These are phyloP conservation scores for Clarias magur DNA, from an alignment of 2,113 vertebrate species.

Conservation along the genomic window DNA sequence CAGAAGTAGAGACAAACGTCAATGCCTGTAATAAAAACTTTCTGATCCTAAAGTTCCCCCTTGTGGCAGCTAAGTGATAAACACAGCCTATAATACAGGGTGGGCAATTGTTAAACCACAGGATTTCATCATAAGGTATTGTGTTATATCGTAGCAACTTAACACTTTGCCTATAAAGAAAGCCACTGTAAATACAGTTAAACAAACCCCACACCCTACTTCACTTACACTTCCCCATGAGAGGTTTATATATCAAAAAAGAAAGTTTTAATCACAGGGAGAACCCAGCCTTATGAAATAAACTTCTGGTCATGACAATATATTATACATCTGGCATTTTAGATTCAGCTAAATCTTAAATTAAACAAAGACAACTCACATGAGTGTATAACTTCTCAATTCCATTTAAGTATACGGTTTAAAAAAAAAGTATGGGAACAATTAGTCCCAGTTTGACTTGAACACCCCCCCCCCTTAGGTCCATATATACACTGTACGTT, in stretches of 20 bases:
- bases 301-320: background rate
- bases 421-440: no score
- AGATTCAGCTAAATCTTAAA: background rate
- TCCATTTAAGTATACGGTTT: background rate
- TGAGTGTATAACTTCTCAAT: background rate
- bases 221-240: conserved; percentile 18
- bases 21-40: background rate
- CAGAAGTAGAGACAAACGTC: background rate
- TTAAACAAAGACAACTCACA: background rate
- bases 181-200: background rate
- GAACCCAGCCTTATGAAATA: conserved; percentile 14
- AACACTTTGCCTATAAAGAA: background rate
- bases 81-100: background rate
- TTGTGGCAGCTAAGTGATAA: conserved; percentile 5
- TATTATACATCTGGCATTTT: background rate
- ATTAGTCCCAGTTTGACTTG: no score
- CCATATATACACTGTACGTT: no score
- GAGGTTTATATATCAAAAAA: background rate
- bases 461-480: no score
- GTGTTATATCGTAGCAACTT: no score
- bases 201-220: background rate
- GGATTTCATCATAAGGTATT: background rate
- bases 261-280: conserved; percentile 19
- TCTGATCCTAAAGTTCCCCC: conserved; percentile 27
- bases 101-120: background rate